phyloP scores from a whole-genome alignment of 2,797 vertebrate species.

The Valencia hispanica region DNA sequence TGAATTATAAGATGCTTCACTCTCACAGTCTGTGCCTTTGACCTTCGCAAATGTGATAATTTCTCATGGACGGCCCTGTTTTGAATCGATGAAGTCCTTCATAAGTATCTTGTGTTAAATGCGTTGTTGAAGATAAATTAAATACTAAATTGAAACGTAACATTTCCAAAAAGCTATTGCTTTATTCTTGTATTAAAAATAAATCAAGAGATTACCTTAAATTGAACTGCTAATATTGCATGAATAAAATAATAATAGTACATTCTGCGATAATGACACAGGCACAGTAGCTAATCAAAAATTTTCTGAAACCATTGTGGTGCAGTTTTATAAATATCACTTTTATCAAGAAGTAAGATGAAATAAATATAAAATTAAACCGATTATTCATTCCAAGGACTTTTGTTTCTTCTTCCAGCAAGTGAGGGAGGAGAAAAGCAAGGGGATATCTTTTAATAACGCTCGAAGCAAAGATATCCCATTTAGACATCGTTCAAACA shows the following conservation, averaged over 20 bases:
- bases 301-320: slow-evolving; percentile 1
- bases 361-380: slow-evolving; percentile 33
- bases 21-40: slow-evolving; percentile 80
- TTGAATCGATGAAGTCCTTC: slow-evolving; percentile 35
- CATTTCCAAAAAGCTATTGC: slow-evolving; percentile 35
- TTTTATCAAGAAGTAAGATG: slow-evolving; percentile 26
- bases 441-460: slow-evolving; percentile 75
- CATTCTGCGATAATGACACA: not conserved
- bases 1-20: slow-evolving; percentile 86
- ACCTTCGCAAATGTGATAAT: slow-evolving; percentile 87
- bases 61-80: slow-evolving; percentile 53
- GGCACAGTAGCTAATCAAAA: not conserved
- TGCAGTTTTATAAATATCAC: slow-evolving; percentile 11
- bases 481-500: slow-evolving; percentile 85
- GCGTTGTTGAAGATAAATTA: slow-evolving; percentile 64
- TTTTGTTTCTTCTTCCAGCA: slow-evolving; percentile 44
- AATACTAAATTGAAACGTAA: slow-evolving; percentile 60
- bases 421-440: slow-evolving; percentile 33
- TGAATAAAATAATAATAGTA: slow-evolving; percentile 7
- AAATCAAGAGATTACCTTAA: not conserved
- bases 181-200: not conserved
- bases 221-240: not conserved
- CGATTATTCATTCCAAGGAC: slow-evolving; percentile 30
- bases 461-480: slow-evolving; percentile 80
- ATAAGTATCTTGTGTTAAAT: slow-evolving; percentile 49